Evolutionary conservation across 2,888 invertebrate genomes (phyloP), one percentile per base, ranked within the genome.

Genomic region (Atethmia centrago): DNA sequence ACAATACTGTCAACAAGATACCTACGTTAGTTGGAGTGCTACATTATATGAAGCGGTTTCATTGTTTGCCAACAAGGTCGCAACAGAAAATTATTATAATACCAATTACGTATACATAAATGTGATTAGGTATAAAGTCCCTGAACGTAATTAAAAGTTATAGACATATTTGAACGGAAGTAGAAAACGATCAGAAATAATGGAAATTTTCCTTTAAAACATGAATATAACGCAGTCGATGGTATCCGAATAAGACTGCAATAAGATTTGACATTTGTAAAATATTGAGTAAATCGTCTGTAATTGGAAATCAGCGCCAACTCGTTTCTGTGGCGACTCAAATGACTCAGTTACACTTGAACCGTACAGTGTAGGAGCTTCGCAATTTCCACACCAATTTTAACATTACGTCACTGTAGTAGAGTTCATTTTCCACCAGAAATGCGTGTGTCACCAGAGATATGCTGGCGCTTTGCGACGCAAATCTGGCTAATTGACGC

Each of bases 401-500:
- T 45, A 71, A 66, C 79, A 47, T 68, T 80, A 75, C 61, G 0
- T 47, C 47, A 55, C 58, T 10, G 79, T 16, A 40, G 25, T 72
- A 86, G 74, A 75, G 86, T 83, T 74, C 69, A 74, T 55, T 83
- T 71, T 86, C 58, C 25, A 65, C 42, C n/a, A 51, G 31, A 74
- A 51, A 47, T 58, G 31, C 51, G 47, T 31, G 36, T 53, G n/a
- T 47, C 3, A n/a, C n/a, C n/a, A 21, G 51, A 77, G 68, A 65
- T 83, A 75, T 79, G 78, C 73, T 79, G 75, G 74, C 80, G 75
- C 79, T 84, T 79, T 75, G 76, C 80, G 80, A 74, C 80, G 84
- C 83, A 88, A 88, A 89, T 89, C 87, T 88, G 82, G 82, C 85
- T 90, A 91, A 90, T 90, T 90, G 89, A 87, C 85, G 85, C 80